These are phyloP conservation scores for Gnatocerus cornutus DNA, from an alignment of 2,888 invertebrate genomes.

Conservation along the genomic window DNA sequence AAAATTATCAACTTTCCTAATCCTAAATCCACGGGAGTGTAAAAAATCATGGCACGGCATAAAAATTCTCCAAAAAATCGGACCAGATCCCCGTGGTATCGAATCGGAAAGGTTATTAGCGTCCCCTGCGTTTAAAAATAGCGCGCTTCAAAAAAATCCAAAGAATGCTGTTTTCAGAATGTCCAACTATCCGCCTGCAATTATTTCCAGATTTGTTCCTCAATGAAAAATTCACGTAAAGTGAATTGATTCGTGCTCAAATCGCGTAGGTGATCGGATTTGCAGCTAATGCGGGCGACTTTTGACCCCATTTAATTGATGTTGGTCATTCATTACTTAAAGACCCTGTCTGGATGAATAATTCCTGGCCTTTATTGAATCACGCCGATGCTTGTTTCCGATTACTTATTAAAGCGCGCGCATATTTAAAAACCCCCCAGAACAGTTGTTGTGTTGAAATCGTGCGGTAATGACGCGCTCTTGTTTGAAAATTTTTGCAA, in stretches of 20 bases:
- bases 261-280: constrained; percentile 51
- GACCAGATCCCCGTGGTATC: constrained; percentile 6
- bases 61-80: constrained; percentile 2
- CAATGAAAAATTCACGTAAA: constrained; percentile 48
- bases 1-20: too few species aligned
- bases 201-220: constrained; percentile 15
- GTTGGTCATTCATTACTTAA: constrained; percentile 42
- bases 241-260: constrained; percentile 52
- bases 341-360: constrained; percentile 32
- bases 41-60: too few species aligned
- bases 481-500: constrained; percentile 43
- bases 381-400: background rate
- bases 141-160: constrained; percentile 22
- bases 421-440: too few species aligned
- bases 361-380: constrained; percentile 28
- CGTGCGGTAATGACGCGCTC: constrained; percentile 30
- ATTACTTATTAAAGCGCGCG: too few species aligned
- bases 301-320: constrained; percentile 40
- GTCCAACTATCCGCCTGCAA: constrained; percentile 1
- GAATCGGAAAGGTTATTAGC: constrained; percentile 35
- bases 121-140: constrained; percentile 22
- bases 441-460: too few species aligned
- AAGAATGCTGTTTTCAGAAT: constrained; percentile 8
- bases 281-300: constrained; percentile 44
- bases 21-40: too few species aligned